phyloP scores from a whole-genome alignment of 2,113 vertebrate genomes.

The Turnix velox region DNA sequence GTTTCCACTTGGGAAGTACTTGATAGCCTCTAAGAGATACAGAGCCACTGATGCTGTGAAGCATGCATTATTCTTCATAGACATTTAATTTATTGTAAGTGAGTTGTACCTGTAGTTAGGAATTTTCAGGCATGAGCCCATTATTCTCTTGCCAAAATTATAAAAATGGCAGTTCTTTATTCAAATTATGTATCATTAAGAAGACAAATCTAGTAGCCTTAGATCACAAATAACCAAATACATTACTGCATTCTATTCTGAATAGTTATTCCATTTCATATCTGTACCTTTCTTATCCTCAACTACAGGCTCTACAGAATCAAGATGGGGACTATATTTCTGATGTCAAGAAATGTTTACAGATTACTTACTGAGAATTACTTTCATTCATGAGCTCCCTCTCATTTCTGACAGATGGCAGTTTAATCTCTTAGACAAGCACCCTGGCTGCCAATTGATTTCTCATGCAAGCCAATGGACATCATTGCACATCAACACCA shows the following conservation, averaged over 20 bases:
- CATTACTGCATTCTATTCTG: neutral
- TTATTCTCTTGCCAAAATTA: neutral
- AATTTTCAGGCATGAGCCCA: neutral
- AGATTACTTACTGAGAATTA: neutral
- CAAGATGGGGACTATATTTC: neutral
- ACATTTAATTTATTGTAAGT: neutral
- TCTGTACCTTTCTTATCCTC: neutral
- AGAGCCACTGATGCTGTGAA: neutral
- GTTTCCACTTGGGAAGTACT: too few relatives aligned
- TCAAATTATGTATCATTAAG: neutral
- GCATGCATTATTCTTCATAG: neutral
- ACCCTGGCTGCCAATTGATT: neutral
- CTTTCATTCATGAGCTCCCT: neutral
- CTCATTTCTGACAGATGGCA: conserved; percentile 30
- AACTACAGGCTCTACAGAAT: neutral
- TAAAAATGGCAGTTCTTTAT: neutral
- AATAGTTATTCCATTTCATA: neutral
- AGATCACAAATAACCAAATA: neutral
- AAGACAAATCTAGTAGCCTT: neutral
- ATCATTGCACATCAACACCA: neutral
- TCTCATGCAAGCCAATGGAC: neutral
- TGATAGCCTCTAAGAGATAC: neutral
- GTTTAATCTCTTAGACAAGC: neutral
- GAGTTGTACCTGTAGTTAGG: neutral
- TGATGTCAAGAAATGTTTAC: neutral